Evolutionary conservation across 92 coral and sea anemone genomes (phyloP), one percentile per base, ranked within the genome.

Genomic region (Virgularia gustaviana): DNA sequence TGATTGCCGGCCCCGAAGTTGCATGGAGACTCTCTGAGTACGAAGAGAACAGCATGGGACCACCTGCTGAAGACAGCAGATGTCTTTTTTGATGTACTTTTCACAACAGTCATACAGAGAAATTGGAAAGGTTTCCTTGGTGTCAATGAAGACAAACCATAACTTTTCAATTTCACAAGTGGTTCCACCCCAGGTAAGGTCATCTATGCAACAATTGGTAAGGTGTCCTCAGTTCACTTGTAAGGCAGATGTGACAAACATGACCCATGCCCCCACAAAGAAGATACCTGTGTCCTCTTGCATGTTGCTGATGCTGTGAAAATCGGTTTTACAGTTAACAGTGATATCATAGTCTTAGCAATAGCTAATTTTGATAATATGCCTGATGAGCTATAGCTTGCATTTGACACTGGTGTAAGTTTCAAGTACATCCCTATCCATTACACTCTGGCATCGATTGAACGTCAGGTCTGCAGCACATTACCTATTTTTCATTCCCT

Each of bases 271-370:
- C 23, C 47, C 32, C 79, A 80, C 22, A 32, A 78, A 57, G 76
- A 78, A 44, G 79, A 79, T 49, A 79, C 78, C 38, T 10, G 79
- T 10, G 56, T 79, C 59, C 30, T 77, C 58, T 41, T 79, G 12
- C 83, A 79, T 32, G 54, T 60, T n/a, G 66, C 63, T 45, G 78
- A 71, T 70, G 43, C 66, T 59, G 83, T 71, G 11, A 58, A 59
- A 28, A 28, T 20, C 12, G 65, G 83, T 2, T n/a, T 20, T 32
- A 71, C 73, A 12, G 75, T 79, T 29, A 66, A 79, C 51, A 79
- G 77, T 42, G 78, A 79, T 35, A 78, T 79, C 25, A 28, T 78
- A 6, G 76, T 78, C 4, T 23, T 79, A 58, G 79, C 84, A 7
- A 54, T 71, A 16, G 72, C 77, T 2, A 42, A 9, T 1, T 7